These are phyloP conservation scores for Drosophila seguyi DNA, from an alignment of 1,140 invertebrate genomes.

Conservation along the genomic window DNA sequence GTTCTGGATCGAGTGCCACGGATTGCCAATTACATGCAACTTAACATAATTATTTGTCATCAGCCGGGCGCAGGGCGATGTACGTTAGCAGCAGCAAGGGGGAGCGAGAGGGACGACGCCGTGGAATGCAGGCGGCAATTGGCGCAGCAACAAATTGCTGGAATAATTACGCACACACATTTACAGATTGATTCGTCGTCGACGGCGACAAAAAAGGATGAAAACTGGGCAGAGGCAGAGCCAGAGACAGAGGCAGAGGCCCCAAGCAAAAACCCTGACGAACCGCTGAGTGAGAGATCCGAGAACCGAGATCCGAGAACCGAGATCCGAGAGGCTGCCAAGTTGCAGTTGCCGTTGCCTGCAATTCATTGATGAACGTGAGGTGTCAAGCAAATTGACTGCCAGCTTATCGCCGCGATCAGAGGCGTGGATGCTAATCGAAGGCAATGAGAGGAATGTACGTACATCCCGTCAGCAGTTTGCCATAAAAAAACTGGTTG, in stretches of 20 bases:
- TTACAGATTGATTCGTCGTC: constrained; percentile 77
- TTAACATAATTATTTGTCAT: constrained; percentile 68
- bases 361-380: constrained; percentile 77
- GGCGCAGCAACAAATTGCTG: constrained; percentile 84
- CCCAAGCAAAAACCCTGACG: constrained; percentile 15
- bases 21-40: constrained; percentile 67
- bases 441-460: neutral
- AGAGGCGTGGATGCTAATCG: constrained; percentile 37
- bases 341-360: constrained; percentile 25
- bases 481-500: neutral
- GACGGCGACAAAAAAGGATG: constrained; percentile 40
- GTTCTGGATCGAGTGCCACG: constrained; percentile 20
- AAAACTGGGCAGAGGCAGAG: neutral
- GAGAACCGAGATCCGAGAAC: constrained; percentile 20
- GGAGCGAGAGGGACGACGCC: neutral
- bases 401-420: constrained; percentile 30
- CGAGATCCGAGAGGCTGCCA: constrained; percentile 14
- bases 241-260: neutral
- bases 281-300: constrained; percentile 55
- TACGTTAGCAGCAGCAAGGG: constrained; percentile 10
- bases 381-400: constrained; percentile 82
- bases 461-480: neutral
- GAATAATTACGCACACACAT: constrained; percentile 83
- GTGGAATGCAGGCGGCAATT: constrained; percentile 79
- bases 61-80: constrained; percentile 9